These are phyloP conservation scores for Nettapus auritus DNA, from an alignment of 2,113 vertebrate species.

Conservation along the genomic window DNA sequence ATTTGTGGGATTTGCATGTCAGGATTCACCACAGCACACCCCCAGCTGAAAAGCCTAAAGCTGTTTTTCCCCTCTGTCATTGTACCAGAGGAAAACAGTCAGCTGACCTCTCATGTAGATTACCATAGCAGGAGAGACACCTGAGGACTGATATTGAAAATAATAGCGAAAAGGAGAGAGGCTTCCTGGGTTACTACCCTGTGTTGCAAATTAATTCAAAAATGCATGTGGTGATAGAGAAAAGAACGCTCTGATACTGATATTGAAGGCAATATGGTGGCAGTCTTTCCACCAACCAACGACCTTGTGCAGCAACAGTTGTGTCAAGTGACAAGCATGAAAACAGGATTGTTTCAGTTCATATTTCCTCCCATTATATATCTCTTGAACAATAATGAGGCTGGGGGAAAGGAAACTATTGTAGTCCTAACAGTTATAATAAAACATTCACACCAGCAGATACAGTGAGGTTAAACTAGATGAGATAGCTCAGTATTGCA, in stretches of 20 bases:
- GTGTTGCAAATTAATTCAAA: background rate
- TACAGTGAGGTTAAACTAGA: background rate
- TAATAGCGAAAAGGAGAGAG: background rate
- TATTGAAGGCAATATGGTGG: background rate
- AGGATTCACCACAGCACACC: background rate
- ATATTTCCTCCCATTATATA: background rate
- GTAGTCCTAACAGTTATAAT: background rate
- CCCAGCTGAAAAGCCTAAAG: background rate
- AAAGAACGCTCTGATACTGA: background rate
- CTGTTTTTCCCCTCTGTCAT: background rate
- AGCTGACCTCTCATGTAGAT: background rate
- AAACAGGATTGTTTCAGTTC: background rate
- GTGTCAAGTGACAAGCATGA: background rate
- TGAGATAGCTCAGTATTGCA: background rate
- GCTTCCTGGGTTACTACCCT: background rate
- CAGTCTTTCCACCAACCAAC: background rate
- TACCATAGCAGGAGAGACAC: background rate
- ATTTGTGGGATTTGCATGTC: background rate
- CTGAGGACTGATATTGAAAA: background rate
- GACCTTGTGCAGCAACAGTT: background rate
- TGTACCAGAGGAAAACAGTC: background rate
- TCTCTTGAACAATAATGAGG: background rate
- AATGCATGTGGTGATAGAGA: background rate
- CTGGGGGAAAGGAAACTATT: background rate
- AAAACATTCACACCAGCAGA: background rate